Evolutionary conservation across 2,113 vertebrate genomes (phyloP), one percentile per base, ranked within the genome.

Genomic region (Gulo gulo): DNA sequence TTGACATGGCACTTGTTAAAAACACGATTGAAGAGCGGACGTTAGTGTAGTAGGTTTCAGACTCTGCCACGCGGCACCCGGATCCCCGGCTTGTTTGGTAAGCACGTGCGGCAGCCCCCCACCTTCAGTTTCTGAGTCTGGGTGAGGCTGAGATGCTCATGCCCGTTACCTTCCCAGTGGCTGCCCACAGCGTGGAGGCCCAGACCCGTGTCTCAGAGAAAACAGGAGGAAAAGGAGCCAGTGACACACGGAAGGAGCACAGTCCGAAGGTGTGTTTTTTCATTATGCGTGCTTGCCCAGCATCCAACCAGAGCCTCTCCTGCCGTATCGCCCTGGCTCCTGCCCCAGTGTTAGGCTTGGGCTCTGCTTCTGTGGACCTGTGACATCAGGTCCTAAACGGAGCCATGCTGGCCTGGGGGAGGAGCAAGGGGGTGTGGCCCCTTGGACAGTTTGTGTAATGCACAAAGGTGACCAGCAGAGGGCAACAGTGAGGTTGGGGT

Each of bases 401-500:
- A 45, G n/a, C 86, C n/a, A 6, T 1, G 13, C 10, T 8, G 15
- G 10, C 52, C 3, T 7, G 1, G 1, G 15, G 5, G 18, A 7
- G 74, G 34, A 84, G 36, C 21, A 4, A 42, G 42, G 39, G 57
- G 6, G 4, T 16, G 34, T 61, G 59, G 23, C 59, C 59, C 59
- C 4, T 42, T 18, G 42, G 10, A 45, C 20, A 3, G 29, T 26
- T 88, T 85, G 42, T 42, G 5, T 47, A 39, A 76, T 29, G 10
- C 7, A 36, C 42, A 21, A 16, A 78, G 34, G n/a, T 76, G 83
- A 52, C 73, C 34, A 85, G 87, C 45, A 92, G 90, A 88, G 94
- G 61, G 63, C 1, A 6, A 76, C 7, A 13, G 34, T 4, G 10
- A 31, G 18, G 7, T 7, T n/a, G 11, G 42, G 50, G 45, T 21